Evolutionary conservation across 2,113 vertebrate genomes (phyloP).

Genomic region (Spea multiplicata): DNA sequence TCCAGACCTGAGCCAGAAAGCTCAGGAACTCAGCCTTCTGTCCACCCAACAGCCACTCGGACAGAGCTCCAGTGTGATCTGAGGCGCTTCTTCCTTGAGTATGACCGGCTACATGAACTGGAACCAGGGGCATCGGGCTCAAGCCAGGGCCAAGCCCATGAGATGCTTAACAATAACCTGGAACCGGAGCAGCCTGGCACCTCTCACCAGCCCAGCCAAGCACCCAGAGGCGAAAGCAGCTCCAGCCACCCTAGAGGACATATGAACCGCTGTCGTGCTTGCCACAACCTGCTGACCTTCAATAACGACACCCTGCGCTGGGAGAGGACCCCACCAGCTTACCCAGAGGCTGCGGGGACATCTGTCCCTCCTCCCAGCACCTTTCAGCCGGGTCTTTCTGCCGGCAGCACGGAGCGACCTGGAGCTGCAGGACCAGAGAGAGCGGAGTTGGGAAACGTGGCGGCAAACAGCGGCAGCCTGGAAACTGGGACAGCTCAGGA

Average conservation of each 20-base stretch:
- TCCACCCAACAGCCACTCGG: conserved; percentile 73
- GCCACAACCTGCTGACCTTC: conserved; percentile 97
- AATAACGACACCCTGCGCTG: conserved; percentile 97
- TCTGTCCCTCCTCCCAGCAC: conserved; percentile 69
- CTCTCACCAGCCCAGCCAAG: conserved; percentile 72
- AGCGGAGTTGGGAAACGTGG: conserved; percentile 65
- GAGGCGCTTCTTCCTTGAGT: conserved; percentile 96
- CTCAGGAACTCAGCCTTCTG: conserved; percentile 68
- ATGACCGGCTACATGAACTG: conserved; percentile 90
- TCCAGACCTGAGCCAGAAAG: conserved; percentile 69
- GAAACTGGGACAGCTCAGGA: conserved; percentile 77
- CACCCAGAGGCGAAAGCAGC: conserved; percentile 78
- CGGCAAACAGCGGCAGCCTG: conserved; percentile 66
- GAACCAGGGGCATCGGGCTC: conserved; percentile 76
- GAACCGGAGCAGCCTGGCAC: conserved; percentile 86
- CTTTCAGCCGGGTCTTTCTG: conserved; percentile 65
- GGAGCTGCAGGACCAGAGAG: conserved; percentile 66
- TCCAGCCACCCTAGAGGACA: conserved; percentile 81
- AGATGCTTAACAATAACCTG: conserved; percentile 93
- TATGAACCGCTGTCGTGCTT: conserved; percentile 93
- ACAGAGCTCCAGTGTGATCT: conserved; percentile 96
- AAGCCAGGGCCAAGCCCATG: conserved; percentile 78
- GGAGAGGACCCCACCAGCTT: conserved; percentile 87
- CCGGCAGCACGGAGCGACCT: conserved; percentile 43
- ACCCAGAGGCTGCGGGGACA: conserved; percentile 65